Evolutionary conservation across 2,888 invertebrate species (phyloP).

Genomic region (Caenorhabditis afra): DNA sequence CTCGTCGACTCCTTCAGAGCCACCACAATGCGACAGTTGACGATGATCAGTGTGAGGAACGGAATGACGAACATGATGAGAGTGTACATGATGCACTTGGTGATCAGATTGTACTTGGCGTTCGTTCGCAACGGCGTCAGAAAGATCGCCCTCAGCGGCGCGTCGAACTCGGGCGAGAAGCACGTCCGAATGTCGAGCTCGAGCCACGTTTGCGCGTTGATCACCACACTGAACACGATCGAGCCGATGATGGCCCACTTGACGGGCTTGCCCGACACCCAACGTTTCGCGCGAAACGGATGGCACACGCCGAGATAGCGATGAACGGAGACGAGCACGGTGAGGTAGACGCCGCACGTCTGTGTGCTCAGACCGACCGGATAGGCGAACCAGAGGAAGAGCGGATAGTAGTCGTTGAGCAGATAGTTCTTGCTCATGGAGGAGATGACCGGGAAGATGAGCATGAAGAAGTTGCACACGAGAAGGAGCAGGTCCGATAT

Average conservation of each 20-base stretch:
- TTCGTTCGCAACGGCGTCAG: constrained; percentile 65
- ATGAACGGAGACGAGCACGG: constrained; percentile 78
- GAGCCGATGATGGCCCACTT: constrained; percentile 70
- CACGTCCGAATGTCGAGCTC: constrained; percentile 73
- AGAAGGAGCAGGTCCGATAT: constrained; percentile 76
- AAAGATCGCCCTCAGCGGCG: constrained; percentile 65
- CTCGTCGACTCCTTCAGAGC: constrained; percentile 73
- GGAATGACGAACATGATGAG: constrained; percentile 79
- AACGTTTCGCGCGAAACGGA: constrained; percentile 78
- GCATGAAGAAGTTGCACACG: constrained; percentile 80
- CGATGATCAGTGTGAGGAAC: constrained; percentile 76
- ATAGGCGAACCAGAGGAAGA: constrained; percentile 77
- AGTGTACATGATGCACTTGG: constrained; percentile 71
- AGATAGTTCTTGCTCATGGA: constrained; percentile 71
- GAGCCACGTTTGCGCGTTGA: constrained; percentile 79
- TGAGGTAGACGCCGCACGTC: constrained; percentile 79
- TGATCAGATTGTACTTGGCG: constrained; percentile 61
- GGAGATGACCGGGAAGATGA: constrained; percentile 78
- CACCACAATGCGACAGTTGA: constrained; percentile 77
- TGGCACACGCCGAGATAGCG: constrained; percentile 71
- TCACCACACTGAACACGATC: constrained; percentile 74
- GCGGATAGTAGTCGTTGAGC: constrained; percentile 74
- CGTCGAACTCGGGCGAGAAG: constrained; percentile 69
- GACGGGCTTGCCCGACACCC: constrained; percentile 76
- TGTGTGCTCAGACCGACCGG: constrained; percentile 79